A percentile compares a stretch with the other conserved stretches of the same genome.
Evolutionary conservation across 2,113 vertebrate genomes (phyloP).

Genomic region (Microtus ochrogaster): DNA sequence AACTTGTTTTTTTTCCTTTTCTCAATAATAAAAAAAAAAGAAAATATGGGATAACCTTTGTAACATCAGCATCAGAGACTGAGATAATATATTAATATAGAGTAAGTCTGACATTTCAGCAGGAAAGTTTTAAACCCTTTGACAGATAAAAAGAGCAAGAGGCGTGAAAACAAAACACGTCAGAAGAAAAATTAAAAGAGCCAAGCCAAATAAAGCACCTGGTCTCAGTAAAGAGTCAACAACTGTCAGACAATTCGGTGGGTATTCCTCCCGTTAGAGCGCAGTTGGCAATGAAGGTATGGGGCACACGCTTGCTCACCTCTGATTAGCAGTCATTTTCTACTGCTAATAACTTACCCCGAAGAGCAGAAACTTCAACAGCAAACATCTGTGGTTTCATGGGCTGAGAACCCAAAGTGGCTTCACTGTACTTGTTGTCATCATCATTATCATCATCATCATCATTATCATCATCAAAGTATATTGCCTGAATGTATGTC

Average conservation of each 20-base stretch:
- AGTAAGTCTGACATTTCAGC: not conserved
- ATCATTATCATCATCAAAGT: not conserved
- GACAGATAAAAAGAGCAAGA: not conserved
- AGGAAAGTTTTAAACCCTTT: not conserved
- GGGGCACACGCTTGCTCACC: not conserved
- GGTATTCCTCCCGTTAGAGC: not conserved
- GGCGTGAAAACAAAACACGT: not conserved
- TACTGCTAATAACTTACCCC: not conserved
- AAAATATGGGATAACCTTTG: not conserved
- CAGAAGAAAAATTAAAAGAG: not conserved
- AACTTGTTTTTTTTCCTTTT: too few species aligned
- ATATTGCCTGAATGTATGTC: not conserved
- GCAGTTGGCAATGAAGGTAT: not conserved
- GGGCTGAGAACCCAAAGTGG: not conserved
- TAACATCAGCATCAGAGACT: not conserved
- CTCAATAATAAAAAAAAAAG: not conserved
- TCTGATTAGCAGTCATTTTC: not conserved
- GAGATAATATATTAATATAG: not conserved
- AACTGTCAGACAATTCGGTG: not conserved
- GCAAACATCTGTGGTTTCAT: not conserved
- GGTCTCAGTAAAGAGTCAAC: not conserved
- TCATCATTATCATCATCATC: not conserved
- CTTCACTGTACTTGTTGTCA: not conserved
- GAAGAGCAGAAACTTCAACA: slow-evolving; percentile 11
- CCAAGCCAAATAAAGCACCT: not conserved